These are phyloP conservation scores for Leuciscus idus DNA, from an alignment of 2,113 vertebrate genomes.

Conservation along the genomic window DNA sequence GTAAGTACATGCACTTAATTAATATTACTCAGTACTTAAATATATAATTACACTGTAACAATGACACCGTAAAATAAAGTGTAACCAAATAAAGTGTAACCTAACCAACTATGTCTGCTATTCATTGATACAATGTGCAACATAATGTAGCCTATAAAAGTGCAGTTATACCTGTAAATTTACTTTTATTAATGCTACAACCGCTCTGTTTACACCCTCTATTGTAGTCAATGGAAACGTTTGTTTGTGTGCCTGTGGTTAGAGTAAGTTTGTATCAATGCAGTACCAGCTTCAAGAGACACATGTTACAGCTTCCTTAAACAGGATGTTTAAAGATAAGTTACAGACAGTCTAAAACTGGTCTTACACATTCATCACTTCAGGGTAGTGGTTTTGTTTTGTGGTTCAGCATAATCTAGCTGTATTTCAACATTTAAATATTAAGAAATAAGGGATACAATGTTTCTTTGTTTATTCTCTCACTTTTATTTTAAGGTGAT, in stretches of 20 bases:
- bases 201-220: neutral
- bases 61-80: too few species aligned
- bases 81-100: too few species aligned
- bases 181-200: neutral
- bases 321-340: conserved; percentile 7
- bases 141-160: neutral
- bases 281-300: neutral
- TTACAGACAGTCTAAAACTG: neutral
- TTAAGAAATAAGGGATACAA: neutral
- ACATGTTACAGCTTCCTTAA: neutral
- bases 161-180: neutral
- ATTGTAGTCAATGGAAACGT: neutral
- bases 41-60: too few species aligned
- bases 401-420: neutral
- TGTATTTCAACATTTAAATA: neutral
- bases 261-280: neutral
- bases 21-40: too few species aligned
- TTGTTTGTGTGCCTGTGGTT: neutral
- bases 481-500: too few species aligned
- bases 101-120: neutral
- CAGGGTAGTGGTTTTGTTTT: neutral
- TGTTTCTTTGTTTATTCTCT: too few species aligned
- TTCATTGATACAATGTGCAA: neutral
- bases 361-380: neutral
- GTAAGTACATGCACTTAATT: too few species aligned